Base-by-base conservation (phyloP, 2,113 vertebrate genomes). In the Kryptolebias marmoratus region DNA sequence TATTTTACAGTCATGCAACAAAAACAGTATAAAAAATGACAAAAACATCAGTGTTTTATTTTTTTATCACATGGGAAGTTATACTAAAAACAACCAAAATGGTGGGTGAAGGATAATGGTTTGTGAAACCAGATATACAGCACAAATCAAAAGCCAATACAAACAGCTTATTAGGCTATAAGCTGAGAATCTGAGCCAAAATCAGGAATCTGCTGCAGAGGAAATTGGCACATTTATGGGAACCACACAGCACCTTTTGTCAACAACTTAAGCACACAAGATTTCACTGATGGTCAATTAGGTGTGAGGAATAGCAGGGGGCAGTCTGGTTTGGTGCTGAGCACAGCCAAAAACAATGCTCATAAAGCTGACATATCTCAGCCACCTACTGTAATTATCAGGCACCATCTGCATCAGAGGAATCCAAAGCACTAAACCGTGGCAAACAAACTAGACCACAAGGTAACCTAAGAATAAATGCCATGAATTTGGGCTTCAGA, bases 391-490 rank as follows among this genome's bases (percentile, higher is more conserved):
- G 39, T 42, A 87, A 90, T 88, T 89, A 90, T 86, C 83, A 76
- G 49, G 67, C 65, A 50, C 83, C 87, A 87, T 89, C 85, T 89
- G 89, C 85, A 76, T 87, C 80, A 60, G 52, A 76, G 82, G 87
- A 82, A 67, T 64, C 59, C 52, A 63, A 30, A 68, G 82, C 65
- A 76, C 66, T 77, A 57, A 79, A 50, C 48, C 16, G 30, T 11
- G 30, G 68, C 32, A 59, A 76, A 76, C 59, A 73, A 73, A 79
- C 39, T 55, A 68, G 27, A 31, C 52, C 47, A 74, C 48, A 39
- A 32, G 13, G 48, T 62, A 71, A 79, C 57, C 31, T 50, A 75
- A 63, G 44, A 52, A 58, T 57, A 66, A 49, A 58, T 45, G 52
- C 50, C 11, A 18, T 18, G 10, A 45, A 30, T 30, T 22, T 30